A percentile compares a stretch with the other conserved stretches of the same genome.
Evolutionary conservation across 2,888 invertebrate genomes (phyloP).

Genomic region (Drosophila atroscutellata): DNA sequence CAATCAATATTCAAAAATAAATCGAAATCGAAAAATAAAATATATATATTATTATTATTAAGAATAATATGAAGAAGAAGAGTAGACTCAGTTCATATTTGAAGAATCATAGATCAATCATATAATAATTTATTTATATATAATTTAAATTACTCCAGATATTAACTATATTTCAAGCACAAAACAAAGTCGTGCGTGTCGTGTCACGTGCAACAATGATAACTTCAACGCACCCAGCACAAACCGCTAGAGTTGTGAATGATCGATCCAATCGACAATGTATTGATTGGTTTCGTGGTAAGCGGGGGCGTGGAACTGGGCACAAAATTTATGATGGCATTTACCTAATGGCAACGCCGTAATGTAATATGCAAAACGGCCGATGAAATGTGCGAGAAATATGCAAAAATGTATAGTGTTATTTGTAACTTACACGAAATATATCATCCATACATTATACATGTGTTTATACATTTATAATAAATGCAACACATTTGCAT

Average conservation of each 20-base stretch:
- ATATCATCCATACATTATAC: constrained; percentile 46
- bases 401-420: constrained; percentile 70
- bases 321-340: constrained; percentile 74
- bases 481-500: constrained; percentile 11
- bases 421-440: constrained; percentile 73
- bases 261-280: constrained; percentile 53
- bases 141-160: not conserved
- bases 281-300: constrained; percentile 59
- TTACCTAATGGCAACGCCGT: constrained; percentile 64
- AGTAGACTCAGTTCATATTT: not conserved
- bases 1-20: not conserved
- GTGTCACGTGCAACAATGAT: not conserved
- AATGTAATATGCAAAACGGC: constrained; percentile 48
- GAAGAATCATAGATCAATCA: not conserved
- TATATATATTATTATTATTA: not conserved
- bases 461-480: constrained; percentile 16
- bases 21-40: not conserved
- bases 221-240: not conserved
- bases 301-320: constrained; percentile 11
- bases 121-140: not conserved
- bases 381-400: constrained; percentile 24
- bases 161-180: not conserved
- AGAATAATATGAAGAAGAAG: not conserved
- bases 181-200: not conserved
- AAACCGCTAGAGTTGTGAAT: constrained; percentile 5